Evolutionary conservation across 2,888 invertebrate genomes (phyloP).

Genomic region (Petrolisthes manimaculis): DNA sequence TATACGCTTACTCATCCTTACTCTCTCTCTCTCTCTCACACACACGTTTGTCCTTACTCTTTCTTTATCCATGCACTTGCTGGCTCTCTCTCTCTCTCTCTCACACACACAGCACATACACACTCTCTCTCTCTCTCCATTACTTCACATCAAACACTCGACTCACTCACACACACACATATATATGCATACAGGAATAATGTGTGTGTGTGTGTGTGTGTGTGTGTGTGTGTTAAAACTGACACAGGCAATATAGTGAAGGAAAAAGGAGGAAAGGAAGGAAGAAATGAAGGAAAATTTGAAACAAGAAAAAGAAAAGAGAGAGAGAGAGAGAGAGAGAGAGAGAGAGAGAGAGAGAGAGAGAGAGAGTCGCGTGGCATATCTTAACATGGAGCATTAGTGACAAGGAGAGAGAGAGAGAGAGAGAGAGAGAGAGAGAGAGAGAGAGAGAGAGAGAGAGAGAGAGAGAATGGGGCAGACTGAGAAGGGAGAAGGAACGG

Average conservation of each 20-base stretch:
- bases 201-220: no score
- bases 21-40: neutral
- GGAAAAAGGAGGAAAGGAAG: neutral
- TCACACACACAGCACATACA: neutral
- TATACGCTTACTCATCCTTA: neutral
- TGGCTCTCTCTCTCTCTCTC: neutral
- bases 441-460: neutral
- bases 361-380: neutral
- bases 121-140: neutral
- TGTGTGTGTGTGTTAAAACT: no score
- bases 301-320: neutral
- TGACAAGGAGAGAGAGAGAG: neutral
- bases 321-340: slow-evolving; percentile 2
- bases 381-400: neutral
- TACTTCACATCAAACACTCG: neutral
- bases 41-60: neutral
- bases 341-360: neutral
- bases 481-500: neutral
- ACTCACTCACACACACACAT: neutral
- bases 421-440: neutral
- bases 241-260: neutral
- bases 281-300: neutral
- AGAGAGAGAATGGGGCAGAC: neutral
- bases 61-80: neutral
- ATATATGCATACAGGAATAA: no score